Evolutionary conservation across 2,113 vertebrate genomes (phyloP).

Genomic region (Mirza zaza): DNA sequence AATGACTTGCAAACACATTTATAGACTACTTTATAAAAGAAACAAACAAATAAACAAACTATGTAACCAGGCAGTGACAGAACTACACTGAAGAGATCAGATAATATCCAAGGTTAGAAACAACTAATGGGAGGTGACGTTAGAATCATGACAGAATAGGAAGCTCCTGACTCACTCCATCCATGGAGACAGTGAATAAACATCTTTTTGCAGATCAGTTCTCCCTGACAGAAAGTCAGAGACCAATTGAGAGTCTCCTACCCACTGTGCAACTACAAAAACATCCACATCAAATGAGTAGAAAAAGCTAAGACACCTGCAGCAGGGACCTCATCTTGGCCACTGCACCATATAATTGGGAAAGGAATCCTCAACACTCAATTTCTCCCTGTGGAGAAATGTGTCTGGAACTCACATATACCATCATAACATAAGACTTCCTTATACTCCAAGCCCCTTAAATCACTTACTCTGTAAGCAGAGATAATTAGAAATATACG

Average conservation of each 20-base stretch:
- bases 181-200: not conserved
- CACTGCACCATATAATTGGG: not conserved
- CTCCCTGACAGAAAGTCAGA: not conserved
- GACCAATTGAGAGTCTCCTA: not conserved
- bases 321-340: not conserved
- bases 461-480: not conserved
- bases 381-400: not conserved
- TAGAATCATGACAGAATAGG: not conserved
- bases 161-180: not conserved
- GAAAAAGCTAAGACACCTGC: not conserved
- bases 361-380: not conserved
- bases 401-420: not conserved
- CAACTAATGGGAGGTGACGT: not conserved
- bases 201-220: not conserved
- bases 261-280: not conserved
- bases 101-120: not conserved
- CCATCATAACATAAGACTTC: not conserved
- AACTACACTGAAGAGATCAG: not conserved
- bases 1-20: not conserved
- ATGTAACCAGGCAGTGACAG: not conserved
- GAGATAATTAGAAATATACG: not conserved
- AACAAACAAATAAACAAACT: not conserved
- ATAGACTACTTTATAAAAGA: not conserved
- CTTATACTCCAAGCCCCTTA: not conserved
- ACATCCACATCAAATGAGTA: not conserved